Evolutionary conservation across 2,113 vertebrate genomes (phyloP), one percentile per base, ranked within the genome.

Genomic region (Geothlypis trichas): DNA sequence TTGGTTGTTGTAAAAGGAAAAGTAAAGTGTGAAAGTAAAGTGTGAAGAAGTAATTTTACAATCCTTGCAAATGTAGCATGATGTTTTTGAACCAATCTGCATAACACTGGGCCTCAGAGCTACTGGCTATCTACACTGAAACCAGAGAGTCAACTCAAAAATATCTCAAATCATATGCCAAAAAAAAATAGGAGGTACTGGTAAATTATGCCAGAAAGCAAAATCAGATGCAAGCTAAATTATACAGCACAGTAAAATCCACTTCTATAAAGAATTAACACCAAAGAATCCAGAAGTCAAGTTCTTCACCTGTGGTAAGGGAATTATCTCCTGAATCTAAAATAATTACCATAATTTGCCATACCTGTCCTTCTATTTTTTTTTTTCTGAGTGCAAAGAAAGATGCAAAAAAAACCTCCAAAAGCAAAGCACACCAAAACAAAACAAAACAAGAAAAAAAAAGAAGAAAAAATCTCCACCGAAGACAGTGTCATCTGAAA

Each of bases 331-430:
- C 21, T 26, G 69, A 57, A 76, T 85, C 54, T 58, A 27, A 89
- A 93, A 26, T 55, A 63, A 42, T 62, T 76, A 58, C 26, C 9
- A 62, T 37, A 66, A 42, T 59, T 35, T 11, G 5, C 37, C 7
- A 5, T 24, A 57, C 28, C 49, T 41, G 12, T 15, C 9, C 4
- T 54, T 55, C 2, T 42, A 5, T 3, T 42, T 37, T 62, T 24
- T 24, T 30, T 44, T 37, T 61, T 12, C 3, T 13, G 14, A 67
- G 23, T n/a, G 47, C 15, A 55, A 62, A 42, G 14, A 5, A 42
- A 15, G 3, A 21, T 4, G 4, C 0, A 7, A 30, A n/a, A 47
- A n/a, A 47, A 30, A 2, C 5, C 2, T 2, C 33, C 20, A 15
- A 11, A 7, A 4, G 4, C 8, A 57, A 57, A 18, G 13, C 17